Base-by-base conservation (phyloP, 2,888 invertebrate species). In the Coelinius sp. region DNA sequence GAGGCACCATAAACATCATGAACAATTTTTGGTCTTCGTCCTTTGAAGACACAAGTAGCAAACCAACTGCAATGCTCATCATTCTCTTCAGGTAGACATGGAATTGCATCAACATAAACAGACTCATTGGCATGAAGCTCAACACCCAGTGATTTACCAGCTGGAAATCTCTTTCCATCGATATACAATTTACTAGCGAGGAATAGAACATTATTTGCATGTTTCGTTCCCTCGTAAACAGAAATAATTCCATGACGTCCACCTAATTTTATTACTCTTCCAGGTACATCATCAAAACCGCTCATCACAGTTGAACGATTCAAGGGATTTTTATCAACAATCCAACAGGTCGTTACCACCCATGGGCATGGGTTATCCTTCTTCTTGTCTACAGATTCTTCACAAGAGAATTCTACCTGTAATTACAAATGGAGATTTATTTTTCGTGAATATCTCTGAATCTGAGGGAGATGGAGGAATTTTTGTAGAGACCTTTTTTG, bases 81-180 rank as follows among this genome's bases (percentile, higher is more conserved):
- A 68, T 81, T 81, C 70, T 82, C 83, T 22, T 73, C 75, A 1
- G 78, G 68, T 6, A 83, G 76, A 25, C 80, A 82, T 10, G 84
- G 84, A 22, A 84, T 75, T 4, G 83, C 83, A 69, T 84, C 83
- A 38, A 82, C 81, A 25, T 64, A 75, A 12, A 84, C 56, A 12
- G 52, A 71, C 41, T 81, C 78, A 7, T 73, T 73, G 0, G 74
- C 17, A 2, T 53, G 49, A 5, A 83, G 44, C 12, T 68, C 67
- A 7, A 63, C 59, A 7, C 41, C 12, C 4, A 83, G 74, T 14
- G 59, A 53, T 62, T 79, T 81, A 1, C 80, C 78, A 0, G 78
- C 31, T 3, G 76, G 35, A 64, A 83, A 65, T 73, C 81, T 76
- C 73, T 80, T 80, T 6, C 79, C 81, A 41, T 73, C 72, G 8